Base-by-base conservation (phyloP, 2,113 vertebrate genomes). In the Podiceps cristatus region DNA sequence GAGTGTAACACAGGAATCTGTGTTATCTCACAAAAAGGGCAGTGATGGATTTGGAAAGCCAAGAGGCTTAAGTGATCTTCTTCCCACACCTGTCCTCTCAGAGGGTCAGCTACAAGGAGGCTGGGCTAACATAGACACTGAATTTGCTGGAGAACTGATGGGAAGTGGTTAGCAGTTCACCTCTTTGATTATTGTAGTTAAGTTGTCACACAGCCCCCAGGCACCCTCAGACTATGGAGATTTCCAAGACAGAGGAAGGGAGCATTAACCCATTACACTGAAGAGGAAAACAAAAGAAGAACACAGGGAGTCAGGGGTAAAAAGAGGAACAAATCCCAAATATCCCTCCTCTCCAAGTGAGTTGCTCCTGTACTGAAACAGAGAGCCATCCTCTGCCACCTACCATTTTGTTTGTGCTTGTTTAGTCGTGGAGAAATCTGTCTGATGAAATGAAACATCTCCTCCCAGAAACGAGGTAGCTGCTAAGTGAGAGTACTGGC, bases 391-490 rank as follows among this genome's bases (percentile, higher is more conserved):
- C 31, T 74, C 44, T 73, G 28, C 49, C 75, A 91, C 77, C 55
- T 91, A 80, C 94, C 37, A 28, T 93, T 91, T 69, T 90, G 74
- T 76, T 76, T 76, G 81, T 83, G 53, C 58, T 85, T 87, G 40
- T 76, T 91, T 62, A 63, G 71, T 14, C 2, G 3, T 77, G 55
- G 59, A 91, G 71, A 83, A 91, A 86, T 90, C 31, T 73, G 28
- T 76, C 84, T 66, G 50, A n/a, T 59, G 87, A 91, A 96, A 94
- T 85, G 74, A 96, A 97, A 95, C 25, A 59, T 72, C 45, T 80
- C 18, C 1, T 68, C 53, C 66, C 76, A 96, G 86, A 95, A 95
- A 95, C 78, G 67, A 79, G 77, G 81, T 18, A 47, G 75, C 81
- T 93, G 89, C 85, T 96, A 73, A 93, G 58, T 58, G 89, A 95